Conservation (phyloP, 1,140 invertebrate species). For the Acromyrmex charruanus region DNA sequence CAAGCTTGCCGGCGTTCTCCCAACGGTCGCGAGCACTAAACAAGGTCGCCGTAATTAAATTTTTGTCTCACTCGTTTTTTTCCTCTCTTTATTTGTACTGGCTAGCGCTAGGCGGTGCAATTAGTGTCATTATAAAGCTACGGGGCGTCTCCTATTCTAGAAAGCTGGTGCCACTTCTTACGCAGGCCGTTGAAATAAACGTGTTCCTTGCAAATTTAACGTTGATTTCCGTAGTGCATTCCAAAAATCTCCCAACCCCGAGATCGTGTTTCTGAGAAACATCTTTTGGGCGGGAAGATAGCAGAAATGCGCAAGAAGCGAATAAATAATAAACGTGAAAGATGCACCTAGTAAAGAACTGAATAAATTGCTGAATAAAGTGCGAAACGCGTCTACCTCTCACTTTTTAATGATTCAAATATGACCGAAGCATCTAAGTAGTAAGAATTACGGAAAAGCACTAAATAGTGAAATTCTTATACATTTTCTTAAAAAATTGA, state of each 20-base stretch:
- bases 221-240: constrained; percentile 51
- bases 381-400: not conserved
- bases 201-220: constrained; percentile 59
- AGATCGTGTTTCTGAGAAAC: constrained; percentile 4
- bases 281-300: not conserved
- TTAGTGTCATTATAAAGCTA: constrained; percentile 69
- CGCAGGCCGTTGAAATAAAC: constrained; percentile 45
- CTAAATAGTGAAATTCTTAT: not conserved
- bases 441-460: not conserved
- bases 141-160: constrained; percentile 35
- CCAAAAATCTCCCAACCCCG: constrained; percentile 32
- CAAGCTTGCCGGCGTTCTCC: constrained; percentile 41
- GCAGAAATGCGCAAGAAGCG: constrained; percentile 6
- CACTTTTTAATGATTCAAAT: not conserved
- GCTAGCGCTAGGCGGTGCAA: constrained; percentile 55
- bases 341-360: not conserved
- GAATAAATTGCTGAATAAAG: constrained; percentile 46
- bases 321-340: constrained; percentile 36
- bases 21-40: constrained; percentile 52
- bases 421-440: not conserved
- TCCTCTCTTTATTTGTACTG: constrained; percentile 53
- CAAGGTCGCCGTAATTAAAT: constrained; percentile 75
- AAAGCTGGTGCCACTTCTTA: constrained; percentile 30
- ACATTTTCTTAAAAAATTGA: no score
- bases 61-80: constrained; percentile 56